Conservation (phyloP, 2,888 invertebrate species). For the Exephanes ischioxanthus region DNA sequence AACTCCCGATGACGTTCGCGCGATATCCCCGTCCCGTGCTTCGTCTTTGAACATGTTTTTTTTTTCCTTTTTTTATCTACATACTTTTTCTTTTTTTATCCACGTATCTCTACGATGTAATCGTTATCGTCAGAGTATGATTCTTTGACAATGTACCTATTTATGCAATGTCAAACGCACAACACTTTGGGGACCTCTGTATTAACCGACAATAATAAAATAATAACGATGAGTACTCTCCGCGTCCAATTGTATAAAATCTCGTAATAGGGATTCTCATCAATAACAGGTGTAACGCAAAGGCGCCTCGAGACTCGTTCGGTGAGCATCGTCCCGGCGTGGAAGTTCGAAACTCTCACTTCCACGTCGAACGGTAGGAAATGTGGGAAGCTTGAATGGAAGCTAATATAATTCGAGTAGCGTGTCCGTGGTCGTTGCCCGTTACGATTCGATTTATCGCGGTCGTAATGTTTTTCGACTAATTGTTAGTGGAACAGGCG, state of each 20-base stretch:
- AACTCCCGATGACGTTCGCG: constrained; percentile 25
- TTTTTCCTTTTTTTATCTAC: constrained; percentile 1
- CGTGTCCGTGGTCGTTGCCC: constrained; percentile 33
- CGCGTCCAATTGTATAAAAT: constrained; percentile 41
- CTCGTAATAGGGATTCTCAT: constrained; percentile 45
- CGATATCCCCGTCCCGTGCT: constrained; percentile 1
- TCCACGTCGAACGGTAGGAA: background rate
- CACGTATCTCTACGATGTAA: background rate
- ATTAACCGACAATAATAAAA: background rate
- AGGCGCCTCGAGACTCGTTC: constrained; percentile 41
- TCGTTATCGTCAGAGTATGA: background rate
- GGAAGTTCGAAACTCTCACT: constrained; percentile 27
- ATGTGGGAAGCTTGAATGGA: background rate
- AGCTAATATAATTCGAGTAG: constrained; percentile 23
- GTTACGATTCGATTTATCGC: constrained; percentile 57
- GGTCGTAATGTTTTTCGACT: constrained; percentile 40
- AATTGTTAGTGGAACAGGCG: constrained; percentile 38
- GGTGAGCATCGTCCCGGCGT: background rate
- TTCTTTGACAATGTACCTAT: background rate
- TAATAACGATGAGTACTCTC: constrained; percentile 53
- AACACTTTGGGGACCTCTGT: background rate
- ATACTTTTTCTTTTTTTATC: background rate
- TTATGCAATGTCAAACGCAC: background rate
- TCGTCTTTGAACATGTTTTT: background rate
- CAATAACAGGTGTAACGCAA: constrained; percentile 46